Conservation (phyloP, 2,797 vertebrate species). For the Bradypodion ventrale region DNA sequence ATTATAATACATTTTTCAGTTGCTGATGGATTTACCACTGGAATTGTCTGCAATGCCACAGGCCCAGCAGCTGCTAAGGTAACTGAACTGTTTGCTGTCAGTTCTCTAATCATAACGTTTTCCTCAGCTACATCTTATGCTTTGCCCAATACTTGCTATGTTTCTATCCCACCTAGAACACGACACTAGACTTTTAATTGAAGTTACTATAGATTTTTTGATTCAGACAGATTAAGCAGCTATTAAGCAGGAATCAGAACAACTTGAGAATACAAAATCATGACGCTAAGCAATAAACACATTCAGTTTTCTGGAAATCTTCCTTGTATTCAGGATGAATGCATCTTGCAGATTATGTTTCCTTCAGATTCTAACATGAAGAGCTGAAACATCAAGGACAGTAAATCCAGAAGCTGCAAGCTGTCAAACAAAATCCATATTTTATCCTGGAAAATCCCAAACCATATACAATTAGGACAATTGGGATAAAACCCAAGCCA, state of each 20-base stretch:
- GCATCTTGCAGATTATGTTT: slow-evolving; percentile 48
- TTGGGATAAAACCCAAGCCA: slow-evolving; percentile 76
- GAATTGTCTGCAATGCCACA: not conserved
- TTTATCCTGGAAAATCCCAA: slow-evolving; percentile 58
- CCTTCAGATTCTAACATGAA: slow-evolving; percentile 57
- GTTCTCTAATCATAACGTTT: not conserved
- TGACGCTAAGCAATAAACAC: not conserved
- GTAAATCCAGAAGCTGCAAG: slow-evolving; percentile 44
- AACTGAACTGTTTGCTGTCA: not conserved
- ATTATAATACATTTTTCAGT: not conserved
- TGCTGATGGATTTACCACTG: not conserved
- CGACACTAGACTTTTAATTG: not conserved
- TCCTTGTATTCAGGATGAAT: not conserved
- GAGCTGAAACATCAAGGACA: slow-evolving; percentile 55
- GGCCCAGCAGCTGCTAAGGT: not conserved
- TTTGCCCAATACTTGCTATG: not conserved
- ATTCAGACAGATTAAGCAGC: not conserved
- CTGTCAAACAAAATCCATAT: slow-evolving; percentile 63
- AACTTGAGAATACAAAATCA: not conserved
- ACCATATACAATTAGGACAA: slow-evolving; percentile 63
- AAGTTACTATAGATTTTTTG: not conserved
- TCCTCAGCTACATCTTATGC: not conserved
- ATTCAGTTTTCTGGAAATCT: slow-evolving; percentile 5
- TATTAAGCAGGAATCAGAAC: not conserved
- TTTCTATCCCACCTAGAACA: not conserved